Percentiles rank a stretch among this genome's conserved stretches.
phyloP scores from a whole-genome alignment of 35 echinoderm and acorn worm species.

The Ophiothrix spiculata region DNA sequence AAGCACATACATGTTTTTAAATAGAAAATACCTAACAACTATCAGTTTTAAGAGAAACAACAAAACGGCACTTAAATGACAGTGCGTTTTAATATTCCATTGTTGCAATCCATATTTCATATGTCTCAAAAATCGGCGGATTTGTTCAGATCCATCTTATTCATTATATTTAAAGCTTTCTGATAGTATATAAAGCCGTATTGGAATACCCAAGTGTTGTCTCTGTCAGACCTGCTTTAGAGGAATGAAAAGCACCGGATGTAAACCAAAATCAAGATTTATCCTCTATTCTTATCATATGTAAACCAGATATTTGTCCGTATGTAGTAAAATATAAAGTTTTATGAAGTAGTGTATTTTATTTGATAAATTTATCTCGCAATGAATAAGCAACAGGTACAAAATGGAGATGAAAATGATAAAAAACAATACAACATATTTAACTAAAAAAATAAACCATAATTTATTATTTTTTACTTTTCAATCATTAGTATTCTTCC shows the following conservation, averaged over 20 bases:
- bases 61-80: slow-evolving; percentile 1
- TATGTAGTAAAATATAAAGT: no score
- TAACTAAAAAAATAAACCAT: no score
- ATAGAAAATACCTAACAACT: background rate
- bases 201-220: background rate
- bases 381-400: no score
- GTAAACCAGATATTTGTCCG: no score
- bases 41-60: background rate
- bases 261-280: background rate
- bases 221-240: background rate
- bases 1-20: background rate
- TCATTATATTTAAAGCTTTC: background rate
- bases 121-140: background rate
- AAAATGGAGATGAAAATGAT: no score
- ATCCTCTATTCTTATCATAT: background rate
- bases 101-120: background rate
- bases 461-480: no score
- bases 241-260: background rate
- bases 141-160: background rate
- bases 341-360: no score
- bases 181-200: background rate
- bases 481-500: no score
- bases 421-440: no score
- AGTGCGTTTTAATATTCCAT: background rate
- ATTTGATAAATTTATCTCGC: no score